Base-by-base conservation (phyloP, 1,140 invertebrate species). In the Saccostrea echinata region DNA sequence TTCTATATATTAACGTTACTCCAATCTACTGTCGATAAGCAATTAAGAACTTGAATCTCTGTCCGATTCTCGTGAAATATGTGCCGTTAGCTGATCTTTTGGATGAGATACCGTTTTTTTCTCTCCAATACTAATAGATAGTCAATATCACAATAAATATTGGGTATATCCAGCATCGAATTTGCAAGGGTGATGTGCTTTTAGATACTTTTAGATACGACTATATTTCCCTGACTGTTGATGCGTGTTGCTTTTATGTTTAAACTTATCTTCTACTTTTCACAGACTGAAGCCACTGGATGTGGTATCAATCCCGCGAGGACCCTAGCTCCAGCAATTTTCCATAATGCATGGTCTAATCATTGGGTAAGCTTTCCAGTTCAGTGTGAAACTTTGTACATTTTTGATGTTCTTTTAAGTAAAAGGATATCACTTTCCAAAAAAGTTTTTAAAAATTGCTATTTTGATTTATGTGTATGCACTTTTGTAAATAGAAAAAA, bases 301-400 rank as follows among this genome's bases (percentile, higher is more conserved):
- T 87, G 90, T 16, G 90, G 91, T 53, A 91, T 93, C 88, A 93
- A 93, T 71, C 92, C 92, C 21, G 92, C 92, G 16, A 83, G 92
- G 30, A 90, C 86, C 12, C 88, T 93, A 0, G 92, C 91, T 55
- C 92, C 92, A 27, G 92, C 92, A 51, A 84, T 92, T 30, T 96
- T 98, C 3, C 96, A 96, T 89, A 96, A 97, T 64, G 88, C 95
- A n/a, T 99, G 97, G 97, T 94, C 95, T 16, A 76, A 90, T 30
- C 89, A 92, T 27, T 98, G 97, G 97, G 96, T 97, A 95, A 96
- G 96, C 1, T 83, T 21, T 61, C 55, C 55, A 61, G 1, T 61
- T 61, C 55, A 6, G 43, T 43, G 43, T 43, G 43, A 43, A 8
- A 9, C 43, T 43, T 43, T 43, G 43, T 43, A 43, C 6, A 43